Evolutionary conservation across 2,113 vertebrate species (phyloP).

Genomic region (Arizona elegans): DNA sequence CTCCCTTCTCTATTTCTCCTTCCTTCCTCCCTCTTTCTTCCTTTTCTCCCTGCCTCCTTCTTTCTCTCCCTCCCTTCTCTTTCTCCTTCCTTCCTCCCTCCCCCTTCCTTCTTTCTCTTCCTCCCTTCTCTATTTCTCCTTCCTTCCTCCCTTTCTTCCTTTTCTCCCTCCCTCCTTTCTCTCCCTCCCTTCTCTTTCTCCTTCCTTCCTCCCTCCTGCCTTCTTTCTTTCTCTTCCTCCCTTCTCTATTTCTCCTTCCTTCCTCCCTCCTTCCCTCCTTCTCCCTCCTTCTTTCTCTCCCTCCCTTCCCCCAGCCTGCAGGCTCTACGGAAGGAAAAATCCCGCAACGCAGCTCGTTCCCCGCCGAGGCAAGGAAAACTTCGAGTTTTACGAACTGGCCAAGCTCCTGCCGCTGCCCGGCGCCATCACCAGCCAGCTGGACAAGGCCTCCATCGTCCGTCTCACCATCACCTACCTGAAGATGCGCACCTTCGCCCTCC

Average conservation of each 20-base stretch:
- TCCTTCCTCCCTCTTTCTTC: neutral
- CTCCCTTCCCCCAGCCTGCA: slow-evolving; percentile 76
- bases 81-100: too few species aligned
- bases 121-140: too few species aligned
- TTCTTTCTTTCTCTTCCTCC: too few species aligned
- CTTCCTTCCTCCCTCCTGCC: too few species aligned
- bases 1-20: neutral
- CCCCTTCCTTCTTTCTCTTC: accelerated
- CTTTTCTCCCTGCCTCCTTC: accelerated
- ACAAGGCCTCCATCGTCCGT: slow-evolving; percentile 89
- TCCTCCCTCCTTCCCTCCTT: accelerated
- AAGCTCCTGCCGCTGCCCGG: slow-evolving; percentile 87
- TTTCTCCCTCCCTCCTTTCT: accelerated
- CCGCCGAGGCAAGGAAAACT: slow-evolving; percentile 87
- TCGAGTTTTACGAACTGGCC: slow-evolving; percentile 90
- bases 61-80: accelerated
- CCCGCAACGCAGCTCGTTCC: slow-evolving; percentile 89
- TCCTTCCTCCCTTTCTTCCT: accelerated
- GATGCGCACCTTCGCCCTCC: slow-evolving; percentile 84
- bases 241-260: too few species aligned
- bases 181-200: too few species aligned
- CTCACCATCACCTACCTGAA: slow-evolving; percentile 91
- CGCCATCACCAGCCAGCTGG: slow-evolving; percentile 89
- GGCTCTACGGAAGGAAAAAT: slow-evolving; percentile 90
- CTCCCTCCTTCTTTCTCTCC: neutral